Evolutionary conservation across 2,888 invertebrate genomes (phyloP).

Genomic region (Biston betularia): DNA sequence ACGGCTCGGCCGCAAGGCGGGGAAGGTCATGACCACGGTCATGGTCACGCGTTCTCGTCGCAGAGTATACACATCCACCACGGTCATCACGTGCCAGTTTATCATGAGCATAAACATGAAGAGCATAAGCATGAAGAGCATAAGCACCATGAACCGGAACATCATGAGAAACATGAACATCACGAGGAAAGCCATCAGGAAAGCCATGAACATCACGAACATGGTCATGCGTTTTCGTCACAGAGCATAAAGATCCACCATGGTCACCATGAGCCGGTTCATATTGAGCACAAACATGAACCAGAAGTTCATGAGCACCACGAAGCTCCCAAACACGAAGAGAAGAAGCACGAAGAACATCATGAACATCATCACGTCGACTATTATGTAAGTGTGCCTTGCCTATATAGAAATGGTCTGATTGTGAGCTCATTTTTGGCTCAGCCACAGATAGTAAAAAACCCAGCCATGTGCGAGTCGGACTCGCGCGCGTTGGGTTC

Average conservation of each 20-base stretch:
- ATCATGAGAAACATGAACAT: slow-evolving; percentile 34
- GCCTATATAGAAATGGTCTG: no score
- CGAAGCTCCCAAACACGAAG: slow-evolving; percentile 33
- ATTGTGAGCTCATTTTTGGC: no score
- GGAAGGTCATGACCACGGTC: slow-evolving; percentile 46
- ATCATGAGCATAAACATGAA: slow-evolving; percentile 36
- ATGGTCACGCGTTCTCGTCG: slow-evolving; percentile 57
- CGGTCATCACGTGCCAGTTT: slow-evolving; percentile 41
- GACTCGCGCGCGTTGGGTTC: no score
- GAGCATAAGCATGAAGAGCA: slow-evolving; percentile 39
- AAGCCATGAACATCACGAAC: slow-evolving; percentile 27
- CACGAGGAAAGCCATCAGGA: slow-evolving; percentile 30
- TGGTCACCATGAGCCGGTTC: slow-evolving; percentile 25
- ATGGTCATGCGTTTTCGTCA: slow-evolving; percentile 25
- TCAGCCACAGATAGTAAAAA: no score
- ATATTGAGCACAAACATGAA: slow-evolving; percentile 25
- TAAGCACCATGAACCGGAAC: slow-evolving; percentile 37
- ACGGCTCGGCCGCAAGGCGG: slow-evolving; percentile 42
- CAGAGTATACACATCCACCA: slow-evolving; percentile 58
- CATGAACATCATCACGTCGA: slow-evolving; percentile 46
- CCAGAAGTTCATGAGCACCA: slow-evolving; percentile 16
- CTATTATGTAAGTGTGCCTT: slow-evolving; percentile 41
- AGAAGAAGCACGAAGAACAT: slow-evolving; percentile 29
- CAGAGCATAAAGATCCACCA: slow-evolving; percentile 31
- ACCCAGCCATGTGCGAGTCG: no score